Evolutionary conservation across 2,797 vertebrate species (phyloP), one percentile per base, ranked within the genome.

Genomic region (Staurois parvus): DNA sequence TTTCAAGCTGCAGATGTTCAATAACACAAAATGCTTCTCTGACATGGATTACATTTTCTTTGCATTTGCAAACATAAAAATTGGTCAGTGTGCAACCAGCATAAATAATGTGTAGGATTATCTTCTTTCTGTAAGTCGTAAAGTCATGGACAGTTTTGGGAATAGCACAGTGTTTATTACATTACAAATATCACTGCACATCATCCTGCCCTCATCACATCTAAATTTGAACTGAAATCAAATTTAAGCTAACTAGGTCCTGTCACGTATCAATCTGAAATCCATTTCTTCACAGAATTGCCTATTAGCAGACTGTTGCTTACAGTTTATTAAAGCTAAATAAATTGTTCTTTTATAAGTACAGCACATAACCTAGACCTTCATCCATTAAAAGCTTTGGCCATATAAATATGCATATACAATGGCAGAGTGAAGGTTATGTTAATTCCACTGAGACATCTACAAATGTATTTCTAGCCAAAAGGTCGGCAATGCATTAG

Each of bases 401-500:
- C 42, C 67, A 34, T 68, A 69, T 83, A 76, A 76, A 76, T 83
- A 83, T 83, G 73, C 81, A 83, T 83, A 72, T 29, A 42, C 59
- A 28, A 40, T 69, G 59, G 29, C 9, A 76, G 30, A 69, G 62
- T 76, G 81, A 83, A 76, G 62, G 81, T 72, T 85, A 56, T 28
- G 70, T 59, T 85, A 80, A 68, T 80, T 85, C 82, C 45, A 42
- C 24, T 21, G 30, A 84, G 64, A 76, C 72, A 19, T 66, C 70
- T 75, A 75, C 74, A 85, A 70, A 77, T 77, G 72, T 78, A 77
- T 70, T 84, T 84, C 82, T 45, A 28, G 74, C 17, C 75, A 72
- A 85, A 68, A 80, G 72, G 69, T 85, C 70, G 79, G 84, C n/a
- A 68, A 80, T 56, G 77, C 72, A 80, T 85, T 85, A 80, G 40